phyloP scores from a whole-genome alignment of 2,797 vertebrate genomes.

The Chelidonichthys spinosus region DNA sequence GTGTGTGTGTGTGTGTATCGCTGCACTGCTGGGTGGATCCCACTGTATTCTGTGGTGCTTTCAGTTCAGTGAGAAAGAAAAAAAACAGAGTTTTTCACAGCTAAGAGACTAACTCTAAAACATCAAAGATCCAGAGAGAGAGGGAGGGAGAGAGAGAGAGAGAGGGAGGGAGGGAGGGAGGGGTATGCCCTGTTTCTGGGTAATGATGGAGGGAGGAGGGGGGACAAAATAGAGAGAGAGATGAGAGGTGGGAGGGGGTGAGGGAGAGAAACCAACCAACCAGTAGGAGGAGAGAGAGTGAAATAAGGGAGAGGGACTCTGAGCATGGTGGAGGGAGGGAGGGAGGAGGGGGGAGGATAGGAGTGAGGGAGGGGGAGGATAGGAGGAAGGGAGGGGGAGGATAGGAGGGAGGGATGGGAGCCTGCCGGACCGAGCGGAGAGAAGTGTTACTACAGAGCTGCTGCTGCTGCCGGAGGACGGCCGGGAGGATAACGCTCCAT shows the following conservation, averaged over 20 bases:
- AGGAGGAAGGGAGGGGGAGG: constrained; percentile 65
- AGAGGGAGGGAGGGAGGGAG: constrained; percentile 39
- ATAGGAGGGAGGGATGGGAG: constrained; percentile 71
- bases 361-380: constrained; percentile 62
- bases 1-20: constrained; percentile 16
- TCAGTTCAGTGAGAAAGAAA: constrained; percentile 40
- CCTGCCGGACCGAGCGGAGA: constrained; percentile 71
- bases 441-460: constrained; percentile 86
- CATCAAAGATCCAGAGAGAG: constrained; percentile 75
- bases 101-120: constrained; percentile 77
- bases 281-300: constrained; percentile 71
- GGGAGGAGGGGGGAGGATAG: constrained; percentile 60
- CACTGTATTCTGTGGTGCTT: constrained; percentile 48
- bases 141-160: constrained; percentile 16
- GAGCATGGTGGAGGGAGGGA: constrained; percentile 63
- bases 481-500: constrained; percentile 76
- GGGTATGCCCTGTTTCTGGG: constrained; percentile 70
- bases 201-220: constrained; percentile 61
- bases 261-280: constrained; percentile 74
- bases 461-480: constrained; percentile 76
- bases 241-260: constrained; percentile 44
- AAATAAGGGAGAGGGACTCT: constrained; percentile 63
- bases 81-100: constrained; percentile 49
- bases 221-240: constrained; percentile 34
- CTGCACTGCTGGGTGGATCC: constrained; percentile 61